phyloP scores from a whole-genome alignment of 1,140 invertebrate species.

The Zaprionus inermis region DNA sequence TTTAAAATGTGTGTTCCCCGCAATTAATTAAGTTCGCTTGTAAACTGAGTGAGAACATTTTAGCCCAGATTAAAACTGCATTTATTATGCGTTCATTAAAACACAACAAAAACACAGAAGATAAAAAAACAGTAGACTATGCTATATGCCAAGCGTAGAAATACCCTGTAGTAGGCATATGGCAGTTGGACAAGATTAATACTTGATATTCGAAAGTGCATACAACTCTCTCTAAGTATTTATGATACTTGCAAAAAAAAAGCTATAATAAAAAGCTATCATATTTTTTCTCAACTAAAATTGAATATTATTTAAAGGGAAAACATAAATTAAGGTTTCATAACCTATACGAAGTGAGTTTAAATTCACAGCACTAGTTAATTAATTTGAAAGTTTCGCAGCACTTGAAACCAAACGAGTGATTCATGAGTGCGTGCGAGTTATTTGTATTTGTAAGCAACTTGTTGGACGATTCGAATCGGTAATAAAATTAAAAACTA shows the following conservation, averaged over 20 bases:
- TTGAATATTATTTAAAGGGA: neutral
- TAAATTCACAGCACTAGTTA: neutral
- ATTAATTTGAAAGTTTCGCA: neutral
- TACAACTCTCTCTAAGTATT: neutral
- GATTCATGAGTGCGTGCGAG: neutral
- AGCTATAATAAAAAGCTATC: neutral
- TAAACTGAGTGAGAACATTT: conserved; percentile 38
- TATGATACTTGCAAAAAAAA: too few species aligned
- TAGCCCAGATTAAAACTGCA: conserved; percentile 44
- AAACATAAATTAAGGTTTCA: neutral
- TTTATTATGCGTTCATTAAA: conserved; percentile 31
- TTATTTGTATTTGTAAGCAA: too few species aligned
- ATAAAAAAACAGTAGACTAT: neutral
- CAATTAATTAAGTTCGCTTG: conserved; percentile 50
- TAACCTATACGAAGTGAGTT: neutral
- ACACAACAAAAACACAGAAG: conserved; percentile 2
- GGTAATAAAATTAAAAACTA: too few species aligned
- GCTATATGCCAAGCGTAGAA: neutral
- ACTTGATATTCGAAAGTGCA: neutral
- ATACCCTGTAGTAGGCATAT: neutral
- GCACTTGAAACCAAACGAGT: neutral
- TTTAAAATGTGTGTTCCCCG: conserved; percentile 25
- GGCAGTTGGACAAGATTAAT: neutral
- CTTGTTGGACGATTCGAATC: too few species aligned
- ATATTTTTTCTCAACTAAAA: neutral